Base-by-base conservation (phyloP, 2,888 invertebrate genomes). In the Dicyrtoma fusca region DNA sequence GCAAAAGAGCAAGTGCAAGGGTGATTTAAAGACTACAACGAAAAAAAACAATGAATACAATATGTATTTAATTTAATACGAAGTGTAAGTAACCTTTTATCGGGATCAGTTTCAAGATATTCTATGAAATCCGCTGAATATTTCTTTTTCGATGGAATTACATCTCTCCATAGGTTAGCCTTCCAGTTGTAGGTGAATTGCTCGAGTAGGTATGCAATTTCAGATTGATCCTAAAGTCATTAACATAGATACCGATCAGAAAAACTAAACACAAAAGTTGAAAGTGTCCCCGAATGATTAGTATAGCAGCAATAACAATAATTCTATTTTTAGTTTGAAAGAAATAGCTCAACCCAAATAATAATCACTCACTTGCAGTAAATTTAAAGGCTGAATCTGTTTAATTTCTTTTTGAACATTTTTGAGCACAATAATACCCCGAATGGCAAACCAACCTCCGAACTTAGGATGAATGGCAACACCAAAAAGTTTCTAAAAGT, bases 391-490 rank as follows among this genome's bases (percentile, higher is more conserved):
- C 57, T 17, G 8, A 8, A 19, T 11, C 65, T 72, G 14, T 61
- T 42, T 71, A 74, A 11, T 71, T 17, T 68, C 45, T 10, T 47
- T 11, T 8, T 66, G 47, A 10, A 83, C 25, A 57, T 82, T 78
- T 62, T 80, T 82, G 76, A 86, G 83, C 49, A 86, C 82, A 13
- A 86, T 69, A 5, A 85, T 84, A 5, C 84, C 84, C 42, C 86
- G 80, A 71, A 86, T 81, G 0, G 85, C 86, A 81, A 86, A 86
- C 84, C 86, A 86, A n/a, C 86, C 86, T 17, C 86, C 86, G 81
- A 83, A 86, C 61, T 81, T 81, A 8, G 86, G 86, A 81, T 86
- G 86, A 42, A 86, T 80, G 47, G 84, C 82, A 17, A 85, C 83
- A 13, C 86, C 86, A 64, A 82, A 81, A 65, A 82, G 80, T 69